Evolutionary conservation across 2,113 vertebrate genomes (phyloP), one percentile per base, ranked within the genome.

Genomic region (Trachemys scripta): DNA sequence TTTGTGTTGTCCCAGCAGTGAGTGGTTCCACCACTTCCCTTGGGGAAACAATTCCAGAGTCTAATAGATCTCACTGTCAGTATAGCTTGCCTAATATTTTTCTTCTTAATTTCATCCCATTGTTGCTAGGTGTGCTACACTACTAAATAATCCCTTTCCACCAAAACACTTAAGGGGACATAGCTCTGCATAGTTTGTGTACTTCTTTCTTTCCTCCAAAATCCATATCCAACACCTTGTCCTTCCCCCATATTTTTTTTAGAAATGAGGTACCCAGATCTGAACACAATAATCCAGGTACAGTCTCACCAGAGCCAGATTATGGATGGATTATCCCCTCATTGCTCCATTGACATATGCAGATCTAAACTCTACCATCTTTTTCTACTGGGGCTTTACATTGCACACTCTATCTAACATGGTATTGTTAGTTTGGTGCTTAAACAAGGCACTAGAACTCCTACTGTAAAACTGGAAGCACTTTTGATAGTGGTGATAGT

Each of bases 141-240:
- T 79, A 12, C 59, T 86, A 50, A 19, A 24, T 51, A 17, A 13
- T 89, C 29, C 76, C 92, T 96, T 82, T 88, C 27, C 45, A 62
- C 79, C 72, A 25, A 45, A 76, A 54, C 84, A 91, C 6, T 38
- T 0, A 0, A 53, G 5, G 47, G 85, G 3, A 27, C 50, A 3
- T 49, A 72, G 35, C 69, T 91, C 31, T 87, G 50, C 38, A 82
- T 47, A 31, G 6, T 9, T 82, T 3, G 24, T 76, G 76, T 95
- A n/a, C 49, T n/a, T 35, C 16, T 80, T 53, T 51, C 27, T 81
- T 22, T 80, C 49, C 19, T 49, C 38, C 42, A 14, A 47, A 47
- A 6, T 78, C 24, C 47, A 8, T 45, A 25, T 78, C 75, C 42
- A 29, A 27, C 38, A 45, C 42, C 4, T 7, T 27, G 42, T 25